A percentile compares a stretch with the other conserved stretches of the same genome.
phyloP scores from a whole-genome alignment of 2,888 invertebrate genomes.

The Junonia oenone region DNA sequence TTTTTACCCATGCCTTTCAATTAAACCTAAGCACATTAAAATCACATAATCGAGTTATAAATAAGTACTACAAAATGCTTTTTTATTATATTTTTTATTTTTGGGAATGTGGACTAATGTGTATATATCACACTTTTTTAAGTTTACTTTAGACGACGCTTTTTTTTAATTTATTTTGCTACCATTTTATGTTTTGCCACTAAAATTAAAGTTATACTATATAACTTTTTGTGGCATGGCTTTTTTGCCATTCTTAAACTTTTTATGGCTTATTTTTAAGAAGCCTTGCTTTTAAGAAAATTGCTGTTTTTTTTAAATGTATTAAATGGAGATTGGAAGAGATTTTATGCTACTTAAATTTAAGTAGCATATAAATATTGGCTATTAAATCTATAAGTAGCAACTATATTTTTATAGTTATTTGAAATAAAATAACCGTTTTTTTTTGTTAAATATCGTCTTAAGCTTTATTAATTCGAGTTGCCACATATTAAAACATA shows the following conservation, averaged over 20 bases:
- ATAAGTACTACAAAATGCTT: constrained; percentile 19
- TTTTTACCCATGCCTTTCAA: neutral
- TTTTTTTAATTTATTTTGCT: too few relatives aligned
- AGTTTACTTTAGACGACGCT: neutral
- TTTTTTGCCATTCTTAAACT: neutral
- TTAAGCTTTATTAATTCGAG: neutral
- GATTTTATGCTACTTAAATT: too few relatives aligned
- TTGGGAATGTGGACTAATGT: constrained; percentile 16
- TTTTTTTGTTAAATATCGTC: neutral
- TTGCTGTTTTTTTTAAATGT: too few relatives aligned
- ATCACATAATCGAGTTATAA: constrained; percentile 22
- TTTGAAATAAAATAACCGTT: neutral
- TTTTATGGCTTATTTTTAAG: too few relatives aligned
- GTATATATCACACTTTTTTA: constrained; percentile 3
- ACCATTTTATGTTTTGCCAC: too few relatives aligned
- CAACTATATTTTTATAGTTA: neutral
- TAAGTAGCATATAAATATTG: too few relatives aligned
- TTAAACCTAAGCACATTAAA: constrained; percentile 6
- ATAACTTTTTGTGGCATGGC: neutral
- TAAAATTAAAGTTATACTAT: too few relatives aligned
- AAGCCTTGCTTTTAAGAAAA: too few relatives aligned
- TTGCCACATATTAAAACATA: neutral
- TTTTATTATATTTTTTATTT: constrained; percentile 2
- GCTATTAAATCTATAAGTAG: too few relatives aligned
- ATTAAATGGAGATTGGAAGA: too few relatives aligned